Conservation (phyloP, 2,888 invertebrate species). For the Strigamia transsilvanica region DNA sequence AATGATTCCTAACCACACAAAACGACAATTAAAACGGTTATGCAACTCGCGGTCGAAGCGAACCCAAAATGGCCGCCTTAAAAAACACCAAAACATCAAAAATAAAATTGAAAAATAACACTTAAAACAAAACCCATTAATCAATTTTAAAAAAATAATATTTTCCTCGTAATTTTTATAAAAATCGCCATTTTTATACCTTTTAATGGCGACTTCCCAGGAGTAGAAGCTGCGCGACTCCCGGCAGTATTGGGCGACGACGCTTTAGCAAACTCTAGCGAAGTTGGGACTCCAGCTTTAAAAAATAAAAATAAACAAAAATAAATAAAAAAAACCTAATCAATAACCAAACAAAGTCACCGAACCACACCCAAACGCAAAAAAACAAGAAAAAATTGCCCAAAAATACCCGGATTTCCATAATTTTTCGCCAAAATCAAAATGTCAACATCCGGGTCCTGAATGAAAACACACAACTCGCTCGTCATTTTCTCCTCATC, state of each 20-base stretch:
- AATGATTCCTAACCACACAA: too few species aligned
- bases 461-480: neutral
- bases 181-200: neutral
- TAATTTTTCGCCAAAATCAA: too few species aligned
- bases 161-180: too few species aligned
- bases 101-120: too few species aligned
- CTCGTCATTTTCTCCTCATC: neutral
- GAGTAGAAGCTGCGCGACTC: neutral
- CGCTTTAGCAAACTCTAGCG: conserved; percentile 1
- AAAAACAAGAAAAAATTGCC: too few species aligned
- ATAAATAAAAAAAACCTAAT: neutral
- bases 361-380: neutral
- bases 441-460: neutral
- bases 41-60: too few species aligned
- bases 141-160: too few species aligned
- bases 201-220: conserved; percentile 24
- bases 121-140: too few species aligned
- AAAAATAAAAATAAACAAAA: neutral
- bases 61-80: too few species aligned
- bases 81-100: too few species aligned
- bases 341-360: neutral
- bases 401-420: too few species aligned
- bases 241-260: conserved; percentile 5
- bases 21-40: too few species aligned
- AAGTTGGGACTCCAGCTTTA: conserved; percentile 14